phyloP scores from a whole-genome alignment of 2,113 vertebrate genomes.

The Erythrolamprus reginae region DNA sequence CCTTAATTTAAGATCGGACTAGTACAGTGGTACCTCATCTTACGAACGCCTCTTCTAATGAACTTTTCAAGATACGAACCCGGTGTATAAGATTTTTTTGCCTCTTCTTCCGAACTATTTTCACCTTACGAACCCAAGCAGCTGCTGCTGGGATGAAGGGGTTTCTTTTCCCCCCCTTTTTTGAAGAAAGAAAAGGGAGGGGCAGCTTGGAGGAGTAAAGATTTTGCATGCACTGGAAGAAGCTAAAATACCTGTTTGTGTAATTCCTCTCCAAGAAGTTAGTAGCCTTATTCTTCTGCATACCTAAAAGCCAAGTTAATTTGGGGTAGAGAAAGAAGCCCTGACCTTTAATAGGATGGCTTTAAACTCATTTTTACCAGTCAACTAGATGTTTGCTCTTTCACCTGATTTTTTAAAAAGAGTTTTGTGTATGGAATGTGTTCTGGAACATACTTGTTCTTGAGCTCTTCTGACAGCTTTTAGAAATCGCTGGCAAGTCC shows the following conservation, averaged over 20 bases:
- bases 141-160: too few relatives aligned
- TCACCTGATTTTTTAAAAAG: conserved; percentile 66
- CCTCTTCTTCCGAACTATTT: too few relatives aligned
- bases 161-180: too few relatives aligned
- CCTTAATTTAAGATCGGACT: background rate
- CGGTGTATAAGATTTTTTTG: too few relatives aligned
- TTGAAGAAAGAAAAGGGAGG: too few relatives aligned
- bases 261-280: conserved; percentile 60
- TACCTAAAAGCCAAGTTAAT: conserved; percentile 57
- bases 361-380: conserved; percentile 39
- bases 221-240: conserved; percentile 37
- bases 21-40: too few relatives aligned
- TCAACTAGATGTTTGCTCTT: conserved; percentile 56
- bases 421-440: conserved; percentile 60
- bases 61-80: too few relatives aligned
- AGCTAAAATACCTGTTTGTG: conserved; percentile 40
- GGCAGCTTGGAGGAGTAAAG: too few relatives aligned
- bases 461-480: conserved; percentile 65
- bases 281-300: conserved; percentile 53
- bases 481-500: conserved; percentile 61
- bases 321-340: conserved; percentile 58
- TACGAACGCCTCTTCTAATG: too few relatives aligned
- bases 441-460: conserved; percentile 57
- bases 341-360: conserved; percentile 40
- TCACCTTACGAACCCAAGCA: too few relatives aligned